Conservation (phyloP, 2,888 invertebrate genomes). For the Eupithecia vulgata region DNA sequence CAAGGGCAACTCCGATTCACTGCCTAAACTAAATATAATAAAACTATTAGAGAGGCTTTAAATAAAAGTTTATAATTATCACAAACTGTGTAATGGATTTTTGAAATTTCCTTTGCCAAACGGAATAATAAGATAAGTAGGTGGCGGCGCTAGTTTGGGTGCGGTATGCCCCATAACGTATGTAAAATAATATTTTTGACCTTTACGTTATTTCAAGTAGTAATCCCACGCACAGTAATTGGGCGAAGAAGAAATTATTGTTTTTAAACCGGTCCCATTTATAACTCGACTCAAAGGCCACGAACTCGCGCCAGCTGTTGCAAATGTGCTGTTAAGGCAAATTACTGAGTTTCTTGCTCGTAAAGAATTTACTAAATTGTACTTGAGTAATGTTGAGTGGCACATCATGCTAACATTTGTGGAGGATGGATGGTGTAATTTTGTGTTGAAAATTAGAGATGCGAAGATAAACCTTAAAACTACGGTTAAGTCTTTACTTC, state of each 20-base stretch:
- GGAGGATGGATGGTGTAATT: conserved; percentile 1
- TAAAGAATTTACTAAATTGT: conserved; percentile 29
- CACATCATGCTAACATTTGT: conserved; percentile 5
- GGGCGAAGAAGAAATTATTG: conserved; percentile 23
- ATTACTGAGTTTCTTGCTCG: conserved; percentile 24
- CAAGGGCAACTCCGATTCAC: too few species aligned
- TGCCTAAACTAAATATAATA: too few species aligned
- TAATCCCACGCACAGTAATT: conserved; percentile 4
- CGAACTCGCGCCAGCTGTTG: conserved; percentile 30
- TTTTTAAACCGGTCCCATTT: conserved; percentile 28
- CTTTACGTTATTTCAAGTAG: background rate
- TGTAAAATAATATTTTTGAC: background rate
- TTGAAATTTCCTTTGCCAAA: too few species aligned
- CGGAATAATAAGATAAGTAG: too few species aligned
- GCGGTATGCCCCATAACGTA: too few species aligned
- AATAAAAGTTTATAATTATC: too few species aligned
- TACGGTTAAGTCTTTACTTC: background rate
- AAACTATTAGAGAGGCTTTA: too few species aligned
- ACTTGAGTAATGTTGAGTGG: conserved; percentile 21
- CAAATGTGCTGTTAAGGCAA: conserved; percentile 31
- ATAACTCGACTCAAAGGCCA: conserved; percentile 27
- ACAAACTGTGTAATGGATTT: too few species aligned
- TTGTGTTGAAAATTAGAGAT: background rate
- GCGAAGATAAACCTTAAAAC: background rate
- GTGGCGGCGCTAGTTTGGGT: too few species aligned